A percentile compares a stretch with the other conserved stretches of the same genome.
phyloP scores from a whole-genome alignment of 2,797 vertebrate genomes.

The Cottoperca gobio region DNA sequence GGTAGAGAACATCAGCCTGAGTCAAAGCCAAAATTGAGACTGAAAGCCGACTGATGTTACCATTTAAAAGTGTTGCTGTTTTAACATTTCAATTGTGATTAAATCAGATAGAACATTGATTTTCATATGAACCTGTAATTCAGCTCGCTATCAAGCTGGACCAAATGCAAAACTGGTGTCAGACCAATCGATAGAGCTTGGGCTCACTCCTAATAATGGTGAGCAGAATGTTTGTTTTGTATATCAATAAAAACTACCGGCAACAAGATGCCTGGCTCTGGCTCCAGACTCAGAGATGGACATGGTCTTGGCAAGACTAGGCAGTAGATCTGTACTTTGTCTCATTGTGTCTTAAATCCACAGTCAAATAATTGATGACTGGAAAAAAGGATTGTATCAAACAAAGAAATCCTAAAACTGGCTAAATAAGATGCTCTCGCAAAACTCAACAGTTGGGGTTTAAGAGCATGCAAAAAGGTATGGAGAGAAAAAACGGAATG shows the following conservation, averaged over 20 bases:
- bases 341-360: slow-evolving; percentile 30
- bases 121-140: slow-evolving; percentile 25
- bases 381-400: slow-evolving; percentile 11
- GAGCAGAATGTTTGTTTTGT: slow-evolving; percentile 25
- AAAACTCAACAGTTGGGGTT: background rate
- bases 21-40: background rate
- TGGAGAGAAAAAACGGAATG: background rate
- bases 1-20: background rate
- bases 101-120: slow-evolving; percentile 7
- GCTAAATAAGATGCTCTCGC: slow-evolving; percentile 1
- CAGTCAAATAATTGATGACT: slow-evolving; percentile 24
- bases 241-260: slow-evolving; percentile 25
- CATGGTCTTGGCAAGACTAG: slow-evolving; percentile 9
- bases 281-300: slow-evolving; percentile 12
- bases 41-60: background rate
- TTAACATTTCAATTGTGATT: background rate
- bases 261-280: slow-evolving; percentile 7
- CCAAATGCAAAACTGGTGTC: slow-evolving; percentile 23
- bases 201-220: slow-evolving; percentile 22
- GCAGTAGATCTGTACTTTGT: slow-evolving; percentile 15
- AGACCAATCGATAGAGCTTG: slow-evolving; percentile 32
- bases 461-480: background rate
- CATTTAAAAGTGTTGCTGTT: slow-evolving; percentile 1
- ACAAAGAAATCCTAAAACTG: slow-evolving; percentile 8
- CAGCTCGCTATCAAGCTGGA: background rate